Base-by-base conservation (phyloP, 2,113 vertebrate genomes). In the Coregonus clupeaformis region DNA sequence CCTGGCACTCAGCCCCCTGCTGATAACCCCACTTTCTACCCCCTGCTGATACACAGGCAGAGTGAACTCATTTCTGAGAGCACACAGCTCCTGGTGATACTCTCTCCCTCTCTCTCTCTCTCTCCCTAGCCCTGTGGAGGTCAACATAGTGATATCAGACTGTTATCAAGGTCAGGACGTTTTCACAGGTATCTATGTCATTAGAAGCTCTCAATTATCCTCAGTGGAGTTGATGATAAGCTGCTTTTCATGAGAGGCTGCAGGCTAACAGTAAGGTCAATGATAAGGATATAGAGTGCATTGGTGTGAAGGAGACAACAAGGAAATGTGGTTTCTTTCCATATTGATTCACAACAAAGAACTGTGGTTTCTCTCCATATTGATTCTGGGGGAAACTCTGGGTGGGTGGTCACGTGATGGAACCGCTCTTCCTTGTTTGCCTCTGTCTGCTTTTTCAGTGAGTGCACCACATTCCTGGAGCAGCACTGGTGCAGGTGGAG, bases 401-500 rank as follows among this genome's bases (percentile, higher is more conserved):
- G 13, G n/a, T 60, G 24, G 12, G 69, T 22, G n/a, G 63, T 66
- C 9, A 59, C 7, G 32, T 64, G 52, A 74, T 47, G 49, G 30
- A 36, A 68, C 9, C 29, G 18, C 42, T 36, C 16, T 32, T 47
- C 57, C 69, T 27, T 36, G 25, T 68, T 16, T 68, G 42, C 57
- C 67, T 68, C n/a, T 27, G 32, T 71, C 32, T 75, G 30, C 76
- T 78, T 36, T 32, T 30, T 30, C 49, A 27, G 45, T 71, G 47
- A 60, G n/a, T 57, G 55, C 14, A 42, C 27, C n/a, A 20, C 67
- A 52, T 60, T 45, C 57, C 25, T 75, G 73, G 65, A 63, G 83
- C 82, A 80, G 84, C 72, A 71, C 69, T 76, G 75, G 74, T 72
- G 71, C 79, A 68, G 78, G 76, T 82, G 78, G 74, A 70, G 20